Percentiles rank a stretch among this genome's conserved stretches.
Evolutionary conservation across 2,113 vertebrate genomes (phyloP).

Genomic region (Grantiella picta): DNA sequence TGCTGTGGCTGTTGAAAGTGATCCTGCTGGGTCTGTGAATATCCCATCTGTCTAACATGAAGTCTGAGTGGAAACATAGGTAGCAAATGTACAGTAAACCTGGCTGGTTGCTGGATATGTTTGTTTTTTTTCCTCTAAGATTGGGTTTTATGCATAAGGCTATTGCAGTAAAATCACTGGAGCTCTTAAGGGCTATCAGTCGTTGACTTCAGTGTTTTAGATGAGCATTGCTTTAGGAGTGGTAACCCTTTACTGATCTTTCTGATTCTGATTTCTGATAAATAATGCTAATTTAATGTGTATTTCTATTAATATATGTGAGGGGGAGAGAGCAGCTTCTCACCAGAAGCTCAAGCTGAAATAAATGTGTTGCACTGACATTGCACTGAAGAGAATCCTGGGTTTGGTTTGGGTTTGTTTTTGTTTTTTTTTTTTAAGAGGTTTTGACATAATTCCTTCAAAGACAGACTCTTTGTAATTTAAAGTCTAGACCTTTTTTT

Average conservation of each 20-base stretch:
- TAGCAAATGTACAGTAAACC: neutral
- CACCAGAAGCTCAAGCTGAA: neutral
- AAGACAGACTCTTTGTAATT: neutral
- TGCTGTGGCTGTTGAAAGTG: neutral
- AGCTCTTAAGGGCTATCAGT: neutral
- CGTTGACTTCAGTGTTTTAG: neutral
- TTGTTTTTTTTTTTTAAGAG: neutral
- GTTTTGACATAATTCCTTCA: neutral
- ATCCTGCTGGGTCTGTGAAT: neutral
- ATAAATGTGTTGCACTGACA: neutral
- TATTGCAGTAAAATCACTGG: neutral
- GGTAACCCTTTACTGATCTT: neutral
- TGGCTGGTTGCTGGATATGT: neutral
- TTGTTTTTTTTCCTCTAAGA: neutral
- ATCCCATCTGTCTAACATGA: neutral
- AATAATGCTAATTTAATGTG: neutral
- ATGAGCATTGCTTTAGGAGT: neutral
- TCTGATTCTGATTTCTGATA: neutral
- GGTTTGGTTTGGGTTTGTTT: neutral
- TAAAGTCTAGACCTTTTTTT: conserved; percentile 12
- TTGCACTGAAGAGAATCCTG: neutral
- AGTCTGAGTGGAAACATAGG: neutral
- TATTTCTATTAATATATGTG: neutral
- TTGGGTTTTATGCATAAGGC: neutral
- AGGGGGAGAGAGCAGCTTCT: neutral